Percentiles rank a stretch among this genome's conserved stretches.
Conservation (phyloP, 92 coral and sea anemone species). For the Porites divaricata region DNA sequence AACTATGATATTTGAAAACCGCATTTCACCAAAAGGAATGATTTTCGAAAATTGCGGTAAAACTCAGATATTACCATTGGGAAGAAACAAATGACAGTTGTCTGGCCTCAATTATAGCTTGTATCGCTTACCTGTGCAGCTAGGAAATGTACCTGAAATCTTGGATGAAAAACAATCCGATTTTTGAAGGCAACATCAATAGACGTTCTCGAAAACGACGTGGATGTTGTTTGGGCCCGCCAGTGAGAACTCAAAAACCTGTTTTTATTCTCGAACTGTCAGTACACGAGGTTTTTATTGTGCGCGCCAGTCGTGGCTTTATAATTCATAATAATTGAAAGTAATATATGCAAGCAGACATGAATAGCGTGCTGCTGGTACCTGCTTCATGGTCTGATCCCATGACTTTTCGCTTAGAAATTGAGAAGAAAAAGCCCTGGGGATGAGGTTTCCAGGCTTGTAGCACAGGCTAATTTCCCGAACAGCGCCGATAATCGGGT, state of each 20-base stretch:
- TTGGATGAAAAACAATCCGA: not conserved
- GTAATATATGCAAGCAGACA: not conserved
- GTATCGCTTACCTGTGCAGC: constrained; percentile 6
- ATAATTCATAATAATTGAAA: constrained; percentile 19
- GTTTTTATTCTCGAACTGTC: constrained; percentile 7
- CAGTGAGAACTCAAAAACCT: not conserved
- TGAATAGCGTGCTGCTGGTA: constrained; percentile 10
- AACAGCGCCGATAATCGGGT: no score
- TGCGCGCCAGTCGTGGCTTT: constrained; percentile 13
- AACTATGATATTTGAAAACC: no score
- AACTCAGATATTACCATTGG: no score
- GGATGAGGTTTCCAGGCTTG: no score
- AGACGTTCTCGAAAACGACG: not conserved
- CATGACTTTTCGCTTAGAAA: not conserved
- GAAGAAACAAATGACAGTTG: no score
- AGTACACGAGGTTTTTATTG: constrained; percentile 40
- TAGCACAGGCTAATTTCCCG: no score
- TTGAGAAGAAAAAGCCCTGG: no score
- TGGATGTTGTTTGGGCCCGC: not conserved
- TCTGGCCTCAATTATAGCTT: no score
- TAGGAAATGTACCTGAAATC: not conserved
- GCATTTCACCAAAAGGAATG: no score
- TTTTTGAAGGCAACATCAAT: not conserved
- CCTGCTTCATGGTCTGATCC: constrained; percentile 14
- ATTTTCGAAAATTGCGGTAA: no score